Base-by-base conservation (phyloP, 2,888 invertebrate genomes). In the Philonicus albiceps region DNA sequence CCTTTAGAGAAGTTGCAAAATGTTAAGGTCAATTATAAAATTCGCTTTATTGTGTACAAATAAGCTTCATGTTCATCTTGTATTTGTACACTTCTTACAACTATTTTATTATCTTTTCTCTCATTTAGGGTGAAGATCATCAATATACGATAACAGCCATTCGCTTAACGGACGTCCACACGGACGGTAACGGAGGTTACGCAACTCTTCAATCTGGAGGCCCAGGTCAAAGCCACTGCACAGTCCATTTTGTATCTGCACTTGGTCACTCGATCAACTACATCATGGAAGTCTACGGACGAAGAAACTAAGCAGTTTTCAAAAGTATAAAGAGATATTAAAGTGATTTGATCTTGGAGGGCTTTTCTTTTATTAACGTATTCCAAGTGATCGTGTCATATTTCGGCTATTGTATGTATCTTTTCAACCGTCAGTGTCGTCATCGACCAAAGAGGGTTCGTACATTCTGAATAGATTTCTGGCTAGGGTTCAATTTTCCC, bases 121-220 rank as follows among this genome's bases (percentile, higher is more conserved):
- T 64, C 1, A 64, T 4, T 5, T 22, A 81, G 81, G 64, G 31
- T 8, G 64, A 27, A 34, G 31, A 27, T 64, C n/a, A 11, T 2
- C 55, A 31, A 22, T 2, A 31, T 22, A 81, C 55, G 8, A 93
- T 93, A 85, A 92, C 91, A 0, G 90, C 91, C 87, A 88, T 93
- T 13, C 89, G 89, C 13, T 91, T 92, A 1, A 88, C 91, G 13
- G 93, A 94, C 88, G 92, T 92, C 86, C 90, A 91, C 40, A 90
- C 88, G 40, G 90, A 93, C 43, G 93, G 93, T 0, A 91, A 92
- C 0, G 93, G 93, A 7, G 93, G 93, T 22, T 90, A 89, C 86
- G 92, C 91, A 1, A 90, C 89, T 3, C 86, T 93, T 0, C 37
- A 89, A 0, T 64, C 55, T 0, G 93, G 93, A 43, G 93, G 93